Evolutionary conservation across 2,888 invertebrate species (phyloP), one percentile per base, ranked within the genome.

Genomic region (Petrolisthes manimaculis): DNA sequence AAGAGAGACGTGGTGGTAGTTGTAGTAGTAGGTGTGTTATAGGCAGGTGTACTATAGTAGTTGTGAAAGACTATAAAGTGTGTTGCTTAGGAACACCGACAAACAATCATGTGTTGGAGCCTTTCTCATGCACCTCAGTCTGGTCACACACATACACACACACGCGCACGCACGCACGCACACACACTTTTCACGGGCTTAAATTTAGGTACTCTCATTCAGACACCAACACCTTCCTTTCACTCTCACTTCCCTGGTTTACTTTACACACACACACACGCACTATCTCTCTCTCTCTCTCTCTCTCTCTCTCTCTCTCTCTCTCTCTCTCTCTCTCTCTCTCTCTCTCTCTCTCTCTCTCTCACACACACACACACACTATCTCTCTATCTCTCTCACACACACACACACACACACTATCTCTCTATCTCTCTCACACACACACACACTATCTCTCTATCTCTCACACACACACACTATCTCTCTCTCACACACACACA

Each of bases 301-400:
- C 8, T 5, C 74, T 14, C 74, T 5, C 21, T 5, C n/a, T 74
- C n/a, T 14, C 8, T 14, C 8, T n/a, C 74, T 74, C 74, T 74
- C 74, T 74, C 74, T 74, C 74, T 74, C 74, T 74, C 74, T 74
- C 74, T 6, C 74, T 74, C 74, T 74, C 74, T 74, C 74, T 74
- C 74, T 74, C 74, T 74, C 74, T 74, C 74, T 74, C 74, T 74
- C 74, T 74, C 74, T n/a, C 74, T n/a, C 74, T 18, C 18, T 8
- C n/a, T 18, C 24, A 18, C 74, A 24, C 74, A 74, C n/a, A 74
- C 74, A 74, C 18, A 74, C n/a, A 61, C 61, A 61, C 61, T 9
- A 61, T 61, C 61, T 14, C 14, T n/a, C n/a, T n/a, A 61, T 61
- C 61, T n/a, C n/a, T n/a, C n/a, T n/a, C n/a, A n/a, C n/a, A n/a